phyloP scores from a whole-genome alignment of 1,140 invertebrate genomes.

The Ceratitis capitata region DNA sequence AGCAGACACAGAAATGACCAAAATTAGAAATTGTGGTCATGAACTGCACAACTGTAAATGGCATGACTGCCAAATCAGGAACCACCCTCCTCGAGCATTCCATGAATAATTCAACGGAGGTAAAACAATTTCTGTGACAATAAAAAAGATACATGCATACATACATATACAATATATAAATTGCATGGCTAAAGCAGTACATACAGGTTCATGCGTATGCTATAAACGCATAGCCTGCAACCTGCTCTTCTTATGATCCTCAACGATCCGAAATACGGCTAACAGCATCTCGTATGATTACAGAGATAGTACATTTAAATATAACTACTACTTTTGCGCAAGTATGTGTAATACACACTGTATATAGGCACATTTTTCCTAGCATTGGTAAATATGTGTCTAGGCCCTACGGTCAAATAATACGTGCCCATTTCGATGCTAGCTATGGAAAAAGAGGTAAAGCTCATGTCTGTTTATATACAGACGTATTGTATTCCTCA shows the following conservation, averaged over 20 bases:
- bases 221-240: background rate
- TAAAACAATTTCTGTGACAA: background rate
- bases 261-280: background rate
- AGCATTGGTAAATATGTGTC: background rate
- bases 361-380: background rate
- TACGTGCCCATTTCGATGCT: conserved; percentile 9
- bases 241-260: no score
- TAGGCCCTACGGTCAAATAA: background rate
- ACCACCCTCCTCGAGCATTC: background rate
- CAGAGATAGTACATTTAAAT: background rate
- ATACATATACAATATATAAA: background rate
- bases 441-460: background rate
- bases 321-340: background rate
- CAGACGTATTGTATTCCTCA: background rate
- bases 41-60: conserved; percentile 15
- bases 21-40: conserved; percentile 5
- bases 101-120: conserved; percentile 18
- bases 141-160: background rate
- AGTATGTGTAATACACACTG: background rate
- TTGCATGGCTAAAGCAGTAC: background rate
- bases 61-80: background rate
- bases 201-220: background rate
- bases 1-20: background rate
- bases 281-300: background rate
- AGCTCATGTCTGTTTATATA: background rate